phyloP scores from a whole-genome alignment of 2,113 vertebrate genomes.

The Ciconia stormi region DNA sequence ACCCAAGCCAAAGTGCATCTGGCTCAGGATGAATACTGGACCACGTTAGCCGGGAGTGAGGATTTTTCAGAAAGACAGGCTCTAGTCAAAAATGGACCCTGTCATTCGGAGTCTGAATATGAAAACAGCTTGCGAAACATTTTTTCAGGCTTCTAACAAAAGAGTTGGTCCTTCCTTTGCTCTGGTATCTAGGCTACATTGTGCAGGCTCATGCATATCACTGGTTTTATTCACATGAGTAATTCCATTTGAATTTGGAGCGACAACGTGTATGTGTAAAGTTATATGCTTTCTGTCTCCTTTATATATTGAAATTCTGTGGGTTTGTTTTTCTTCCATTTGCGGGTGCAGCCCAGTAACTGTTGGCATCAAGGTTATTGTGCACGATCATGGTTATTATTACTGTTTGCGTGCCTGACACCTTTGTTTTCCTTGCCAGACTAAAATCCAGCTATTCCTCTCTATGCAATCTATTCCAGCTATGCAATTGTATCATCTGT shows the following conservation, averaged over 20 bases:
- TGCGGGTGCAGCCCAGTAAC: background rate
- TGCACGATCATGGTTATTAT: background rate
- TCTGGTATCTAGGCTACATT: constrained; percentile 66
- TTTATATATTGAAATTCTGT: constrained; percentile 51
- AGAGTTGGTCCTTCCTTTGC: constrained; percentile 54
- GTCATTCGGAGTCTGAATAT: constrained; percentile 52
- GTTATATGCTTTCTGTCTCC: constrained; percentile 35
- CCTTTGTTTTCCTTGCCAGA: constrained; percentile 39
- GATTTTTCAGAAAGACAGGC: constrained; percentile 39
- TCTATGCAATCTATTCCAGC: constrained; percentile 2
- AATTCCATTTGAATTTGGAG: constrained; percentile 63
- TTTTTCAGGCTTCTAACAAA: constrained; percentile 62
- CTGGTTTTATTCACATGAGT: constrained; percentile 65
- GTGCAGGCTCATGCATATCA: constrained; percentile 57
- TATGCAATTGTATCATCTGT: constrained; percentile 3
- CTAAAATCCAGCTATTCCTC: background rate
- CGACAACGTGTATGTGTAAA: constrained; percentile 19
- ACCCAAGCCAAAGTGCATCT: constrained; percentile 6
- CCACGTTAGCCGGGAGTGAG: background rate
- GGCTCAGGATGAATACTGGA: constrained; percentile 54
- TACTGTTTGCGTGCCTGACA: background rate
- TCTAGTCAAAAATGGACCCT: constrained; percentile 27
- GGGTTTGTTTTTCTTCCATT: background rate
- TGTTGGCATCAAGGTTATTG: constrained; percentile 10
- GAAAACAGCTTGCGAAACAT: constrained; percentile 61